Conservation (phyloP, 2,113 vertebrate species). For the Seriola rivoliana region DNA sequence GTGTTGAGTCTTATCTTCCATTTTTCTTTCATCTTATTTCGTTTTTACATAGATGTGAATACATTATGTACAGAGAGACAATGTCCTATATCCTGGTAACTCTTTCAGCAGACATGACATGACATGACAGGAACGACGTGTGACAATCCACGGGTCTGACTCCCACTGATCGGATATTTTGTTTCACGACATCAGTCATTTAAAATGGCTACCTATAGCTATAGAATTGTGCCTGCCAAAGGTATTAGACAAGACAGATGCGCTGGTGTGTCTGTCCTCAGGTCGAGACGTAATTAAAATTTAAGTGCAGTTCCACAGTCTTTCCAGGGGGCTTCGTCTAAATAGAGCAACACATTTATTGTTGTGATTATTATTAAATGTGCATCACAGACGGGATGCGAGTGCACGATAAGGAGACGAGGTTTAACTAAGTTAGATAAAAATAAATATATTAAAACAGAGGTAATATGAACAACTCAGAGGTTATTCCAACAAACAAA, state of each 20-base stretch:
- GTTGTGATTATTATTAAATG: constrained; percentile 48
- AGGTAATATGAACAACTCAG: constrained; percentile 16
- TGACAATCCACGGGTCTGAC: constrained; percentile 20
- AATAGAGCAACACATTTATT: constrained; percentile 23
- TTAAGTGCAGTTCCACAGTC: constrained; percentile 23
- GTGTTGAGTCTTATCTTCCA: neutral
- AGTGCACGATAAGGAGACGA: constrained; percentile 24
- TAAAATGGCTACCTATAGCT: constrained; percentile 19
- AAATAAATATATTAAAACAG: constrained; percentile 13
- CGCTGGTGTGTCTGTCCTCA: constrained; percentile 38
- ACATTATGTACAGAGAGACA: neutral
- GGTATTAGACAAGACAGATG: constrained; percentile 37
- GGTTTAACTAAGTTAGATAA: constrained; percentile 1
- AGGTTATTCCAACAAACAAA: constrained; percentile 23
- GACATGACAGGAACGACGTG: neutral
- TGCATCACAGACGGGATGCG: constrained; percentile 15
- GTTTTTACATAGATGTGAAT: constrained; percentile 19
- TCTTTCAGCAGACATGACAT: neutral
- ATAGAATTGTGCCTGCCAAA: constrained; percentile 29
- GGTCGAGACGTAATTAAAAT: constrained; percentile 55
- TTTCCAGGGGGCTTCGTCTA: constrained; percentile 22
- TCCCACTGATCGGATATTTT: constrained; percentile 32
- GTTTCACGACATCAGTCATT: constrained; percentile 17
- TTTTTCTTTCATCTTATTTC: neutral
- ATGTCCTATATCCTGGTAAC: constrained; percentile 1